Evolutionary conservation across 2,797 vertebrate species (phyloP).

Genomic region (Myiotriccus ornatus): DNA sequence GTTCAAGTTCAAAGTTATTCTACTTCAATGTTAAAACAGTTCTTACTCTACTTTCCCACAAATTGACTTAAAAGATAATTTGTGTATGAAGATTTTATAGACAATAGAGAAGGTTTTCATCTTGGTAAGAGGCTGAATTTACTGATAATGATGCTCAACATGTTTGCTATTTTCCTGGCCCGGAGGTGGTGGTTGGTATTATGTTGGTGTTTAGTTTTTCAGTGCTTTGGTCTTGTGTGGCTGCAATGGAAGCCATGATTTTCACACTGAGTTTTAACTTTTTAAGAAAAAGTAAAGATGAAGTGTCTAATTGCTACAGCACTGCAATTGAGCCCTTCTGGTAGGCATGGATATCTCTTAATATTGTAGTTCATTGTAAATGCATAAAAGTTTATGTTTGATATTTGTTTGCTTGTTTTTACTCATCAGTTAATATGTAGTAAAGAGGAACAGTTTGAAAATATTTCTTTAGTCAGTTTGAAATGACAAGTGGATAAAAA

Average conservation of each 20-base stretch:
- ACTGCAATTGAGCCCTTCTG: too few relatives aligned
- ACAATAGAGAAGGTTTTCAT: not conserved
- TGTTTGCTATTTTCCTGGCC: not conserved
- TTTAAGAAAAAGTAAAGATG: not conserved
- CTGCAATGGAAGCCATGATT: not conserved
- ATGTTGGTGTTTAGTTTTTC: not conserved
- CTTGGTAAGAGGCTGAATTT: not conserved
- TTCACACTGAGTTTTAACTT: not conserved
- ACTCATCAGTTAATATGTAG: too few relatives aligned
- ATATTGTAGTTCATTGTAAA: too few relatives aligned
- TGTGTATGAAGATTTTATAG: not conserved
- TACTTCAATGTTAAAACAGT: not conserved
- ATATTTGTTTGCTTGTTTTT: too few relatives aligned
- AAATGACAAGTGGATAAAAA: too few relatives aligned
- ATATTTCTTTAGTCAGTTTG: too few relatives aligned
- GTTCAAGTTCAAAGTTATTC: slow-evolving; percentile 3
- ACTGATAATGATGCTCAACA: not conserved
- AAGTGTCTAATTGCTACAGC: too few relatives aligned
- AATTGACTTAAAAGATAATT: not conserved
- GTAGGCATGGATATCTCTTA: too few relatives aligned
- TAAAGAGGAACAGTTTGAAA: too few relatives aligned
- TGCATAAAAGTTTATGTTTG: too few relatives aligned
- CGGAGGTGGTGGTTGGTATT: not conserved
- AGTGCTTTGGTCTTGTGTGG: not conserved
- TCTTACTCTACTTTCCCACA: not conserved